phyloP scores from a whole-genome alignment of 2,888 invertebrate species.

The Ormyrus thymus region DNA sequence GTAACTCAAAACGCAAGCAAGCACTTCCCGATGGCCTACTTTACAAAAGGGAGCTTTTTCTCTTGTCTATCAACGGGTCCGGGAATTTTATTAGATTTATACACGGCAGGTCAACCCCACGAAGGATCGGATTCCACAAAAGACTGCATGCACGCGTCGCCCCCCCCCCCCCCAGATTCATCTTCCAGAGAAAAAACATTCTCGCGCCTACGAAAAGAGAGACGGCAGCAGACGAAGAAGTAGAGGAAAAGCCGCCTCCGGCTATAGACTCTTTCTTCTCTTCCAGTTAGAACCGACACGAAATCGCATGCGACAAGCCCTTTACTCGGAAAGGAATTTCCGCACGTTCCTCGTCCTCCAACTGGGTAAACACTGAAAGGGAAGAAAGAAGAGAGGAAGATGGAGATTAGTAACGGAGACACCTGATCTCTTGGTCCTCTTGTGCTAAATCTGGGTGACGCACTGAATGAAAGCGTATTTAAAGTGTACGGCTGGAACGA shows the following conservation, averaged over 20 bases:
- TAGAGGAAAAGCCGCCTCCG: neutral
- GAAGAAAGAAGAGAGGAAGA: neutral
- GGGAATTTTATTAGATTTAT: conserved; percentile 23
- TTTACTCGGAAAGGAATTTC: conserved; percentile 4
- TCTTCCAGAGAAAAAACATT: neutral
- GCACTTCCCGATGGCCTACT: conserved; percentile 1
- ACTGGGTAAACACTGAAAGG: neutral
- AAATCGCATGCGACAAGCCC: neutral
- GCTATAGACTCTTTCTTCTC: conserved; percentile 23
- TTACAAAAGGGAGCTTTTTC: conserved; percentile 3
- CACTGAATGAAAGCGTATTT: neutral
- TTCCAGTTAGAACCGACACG: neutral
- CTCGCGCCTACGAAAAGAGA: neutral
- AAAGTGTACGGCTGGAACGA: neutral
- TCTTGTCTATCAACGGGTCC: neutral
- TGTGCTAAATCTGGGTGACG: conserved; percentile 1
- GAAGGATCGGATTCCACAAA: neutral
- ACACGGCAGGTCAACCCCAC: neutral
- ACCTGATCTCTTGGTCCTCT: neutral
- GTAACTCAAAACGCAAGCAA: conserved; percentile 1
- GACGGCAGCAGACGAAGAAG: neutral
- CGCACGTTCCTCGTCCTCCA: neutral
- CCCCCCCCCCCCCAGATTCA: no score
- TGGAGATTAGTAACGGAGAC: no score
- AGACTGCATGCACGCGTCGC: neutral